Base-by-base conservation (phyloP, 2,888 invertebrate species). In the Hypselothyrea guttata region DNA sequence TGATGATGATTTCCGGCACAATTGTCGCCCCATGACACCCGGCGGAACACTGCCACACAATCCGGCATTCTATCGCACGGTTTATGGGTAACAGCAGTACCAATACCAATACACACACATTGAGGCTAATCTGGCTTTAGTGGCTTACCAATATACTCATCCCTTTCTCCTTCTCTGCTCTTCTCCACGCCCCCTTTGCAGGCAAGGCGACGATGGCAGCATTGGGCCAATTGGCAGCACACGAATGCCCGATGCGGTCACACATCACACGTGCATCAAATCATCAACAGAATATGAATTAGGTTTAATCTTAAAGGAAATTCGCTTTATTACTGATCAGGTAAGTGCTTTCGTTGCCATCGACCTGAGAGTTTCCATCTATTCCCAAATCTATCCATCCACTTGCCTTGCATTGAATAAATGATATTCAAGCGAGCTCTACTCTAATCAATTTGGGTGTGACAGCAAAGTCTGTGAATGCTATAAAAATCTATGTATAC, bases 1-100 rank as follows among this genome's bases (percentile, higher is more conserved):
- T 91, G 98, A 98, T 91, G 98, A 98, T 91, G 98, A 98, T 92
- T 96, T 97, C 91, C 93, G 95, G 86, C 95, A 95, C 91, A 93
- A 93, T 89, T 94, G 94, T 88, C 92, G 94, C 90, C 93, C 93
- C 90, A 93, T 93, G 91, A 92, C 93, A 78, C 91, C 93, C 82
- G 90, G 90, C 72, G 90, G 91, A 86, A 92, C 92, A 79, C 90
- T 92, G 78, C 89, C 92, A 84, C 92, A 92, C 75, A 92, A 92
- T 84, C 91, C 92, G 68, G 91, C 92, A 56, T 94, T 94, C 91
- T 94, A 94, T 91, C 93, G 94, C 90, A 92, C 92, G 77, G 94
- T 94, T 91, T 94, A 94, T 92, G 94, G 94, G 94, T 94, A 89
- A 88, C 87, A 56, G 56, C 27, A 59, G 59, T 16, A 58, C 41